These are phyloP conservation scores for Oreochromis tanganicae DNA, from an alignment of 2,113 vertebrate species.

Conservation along the genomic window DNA sequence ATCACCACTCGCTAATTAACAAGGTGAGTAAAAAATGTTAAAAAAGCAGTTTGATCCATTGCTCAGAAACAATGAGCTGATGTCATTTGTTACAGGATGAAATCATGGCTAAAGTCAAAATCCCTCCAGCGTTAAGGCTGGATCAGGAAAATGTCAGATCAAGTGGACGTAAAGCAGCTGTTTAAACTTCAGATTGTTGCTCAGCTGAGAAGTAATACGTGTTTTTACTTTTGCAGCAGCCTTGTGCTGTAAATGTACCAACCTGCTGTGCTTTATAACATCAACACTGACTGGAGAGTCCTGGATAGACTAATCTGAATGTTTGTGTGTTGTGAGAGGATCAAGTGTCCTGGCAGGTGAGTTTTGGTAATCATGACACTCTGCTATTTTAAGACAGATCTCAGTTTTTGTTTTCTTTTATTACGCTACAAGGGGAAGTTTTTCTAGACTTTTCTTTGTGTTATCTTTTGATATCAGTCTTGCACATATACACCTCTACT, in stretches of 20 bases:
- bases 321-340: not conserved
- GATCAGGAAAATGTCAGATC: not conserved
- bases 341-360: not conserved
- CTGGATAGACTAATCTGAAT: not conserved
- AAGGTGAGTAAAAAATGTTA: not conserved
- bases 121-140: not conserved
- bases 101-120: not conserved
- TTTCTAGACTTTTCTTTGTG: not conserved
- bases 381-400: not conserved
- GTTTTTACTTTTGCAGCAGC: not conserved
- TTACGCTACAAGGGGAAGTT: accelerated
- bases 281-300: not conserved
- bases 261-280: not conserved
- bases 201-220: not conserved
- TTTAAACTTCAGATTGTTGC: not conserved
- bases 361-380: not conserved
- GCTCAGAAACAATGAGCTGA: not conserved
- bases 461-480: not conserved
- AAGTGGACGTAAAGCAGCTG: not conserved
- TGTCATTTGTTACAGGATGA: slow-evolving; percentile 1
- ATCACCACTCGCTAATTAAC: not conserved
- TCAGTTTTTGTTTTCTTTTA: not conserved
- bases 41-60: not conserved
- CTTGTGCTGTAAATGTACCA: not conserved
- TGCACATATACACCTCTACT: not conserved